Conservation (phyloP, 2,797 vertebrate species). For the Danio aesculapii region DNA sequence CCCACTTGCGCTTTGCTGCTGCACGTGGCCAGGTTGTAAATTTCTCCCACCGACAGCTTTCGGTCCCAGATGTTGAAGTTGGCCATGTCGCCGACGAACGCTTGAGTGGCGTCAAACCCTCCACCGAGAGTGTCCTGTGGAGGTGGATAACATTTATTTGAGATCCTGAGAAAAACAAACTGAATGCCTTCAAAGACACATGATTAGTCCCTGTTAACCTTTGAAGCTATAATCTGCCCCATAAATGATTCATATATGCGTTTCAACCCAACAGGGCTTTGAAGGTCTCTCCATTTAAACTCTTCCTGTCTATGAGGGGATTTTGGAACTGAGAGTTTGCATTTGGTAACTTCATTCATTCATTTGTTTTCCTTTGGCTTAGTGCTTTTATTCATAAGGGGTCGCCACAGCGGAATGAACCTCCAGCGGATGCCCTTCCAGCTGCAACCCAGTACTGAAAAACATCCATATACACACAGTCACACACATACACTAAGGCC, state of each 20-base stretch:
- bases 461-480: no score
- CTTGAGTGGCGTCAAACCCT: slow-evolving; percentile 96
- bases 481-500: no score
- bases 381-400: no score
- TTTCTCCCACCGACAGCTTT: slow-evolving; percentile 91
- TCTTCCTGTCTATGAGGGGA: not conserved
- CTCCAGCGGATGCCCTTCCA: no score
- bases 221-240: slow-evolving; percentile 25
- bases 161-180: slow-evolving; percentile 32
- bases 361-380: no score
- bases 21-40: slow-evolving; percentile 95
- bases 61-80: slow-evolving; percentile 98
- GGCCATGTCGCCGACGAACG: slow-evolving; percentile 94
- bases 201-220: slow-evolving; percentile 31
- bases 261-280: slow-evolving; percentile 28
- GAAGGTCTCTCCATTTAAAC: slow-evolving; percentile 29
- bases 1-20: slow-evolving; percentile 92
- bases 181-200: slow-evolving; percentile 27
- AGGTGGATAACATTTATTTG: slow-evolving; percentile 25
- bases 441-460: no score
- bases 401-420: no score
- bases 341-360: not conserved
- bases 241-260: slow-evolving; percentile 31
- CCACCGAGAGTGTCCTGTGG: slow-evolving; percentile 94
- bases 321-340: slow-evolving; percentile 6